A percentile compares a stretch with the other conserved stretches of the same genome.
These are phyloP conservation scores for Euura saliciscinereae DNA, from an alignment of 1,140 invertebrate genomes.

Conservation along the genomic window DNA sequence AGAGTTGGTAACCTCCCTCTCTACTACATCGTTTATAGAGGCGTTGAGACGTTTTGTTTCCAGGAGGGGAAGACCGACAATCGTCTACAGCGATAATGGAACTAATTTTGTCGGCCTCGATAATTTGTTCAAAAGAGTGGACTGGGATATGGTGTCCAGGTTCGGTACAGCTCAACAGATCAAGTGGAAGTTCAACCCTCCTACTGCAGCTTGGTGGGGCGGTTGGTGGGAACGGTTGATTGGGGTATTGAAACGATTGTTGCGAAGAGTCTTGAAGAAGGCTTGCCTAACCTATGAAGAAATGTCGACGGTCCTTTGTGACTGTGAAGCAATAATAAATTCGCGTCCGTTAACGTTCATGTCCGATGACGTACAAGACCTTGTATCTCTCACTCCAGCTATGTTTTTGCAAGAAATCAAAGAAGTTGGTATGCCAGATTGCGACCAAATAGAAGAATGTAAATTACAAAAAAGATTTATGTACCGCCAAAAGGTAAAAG, in stretches of 20 bases:
- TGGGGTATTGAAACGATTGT: constrained; percentile 34
- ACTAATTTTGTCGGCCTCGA: constrained; percentile 22
- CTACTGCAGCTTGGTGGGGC: no score
- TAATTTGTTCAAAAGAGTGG: constrained; percentile 32
- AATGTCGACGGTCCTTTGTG: constrained; percentile 37
- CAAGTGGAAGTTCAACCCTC: no score
- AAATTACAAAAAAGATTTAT: no score
- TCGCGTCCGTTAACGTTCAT: no score
- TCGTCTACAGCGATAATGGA: constrained; percentile 21
- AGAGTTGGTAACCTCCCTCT: constrained; percentile 27
- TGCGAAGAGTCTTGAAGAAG: constrained; percentile 35
- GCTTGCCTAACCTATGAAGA: constrained; percentile 39
- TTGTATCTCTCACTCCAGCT: constrained; percentile 31
- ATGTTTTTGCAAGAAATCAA: constrained; percentile 40
- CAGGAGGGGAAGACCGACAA: constrained; percentile 17
- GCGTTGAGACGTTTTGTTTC: constrained; percentile 17
- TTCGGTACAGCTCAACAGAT: no score
- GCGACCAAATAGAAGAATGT: not conserved
- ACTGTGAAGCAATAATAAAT: constrained; percentile 31
- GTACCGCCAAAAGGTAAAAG: no score
- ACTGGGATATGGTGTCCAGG: constrained; percentile 31
- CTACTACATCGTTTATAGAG: constrained; percentile 22
- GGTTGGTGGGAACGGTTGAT: no score
- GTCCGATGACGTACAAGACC: no score
- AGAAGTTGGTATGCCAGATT: constrained; percentile 11